Evolutionary conservation across 1,140 invertebrate genomes (phyloP).

Genomic region (Paracyclopina nana): DNA sequence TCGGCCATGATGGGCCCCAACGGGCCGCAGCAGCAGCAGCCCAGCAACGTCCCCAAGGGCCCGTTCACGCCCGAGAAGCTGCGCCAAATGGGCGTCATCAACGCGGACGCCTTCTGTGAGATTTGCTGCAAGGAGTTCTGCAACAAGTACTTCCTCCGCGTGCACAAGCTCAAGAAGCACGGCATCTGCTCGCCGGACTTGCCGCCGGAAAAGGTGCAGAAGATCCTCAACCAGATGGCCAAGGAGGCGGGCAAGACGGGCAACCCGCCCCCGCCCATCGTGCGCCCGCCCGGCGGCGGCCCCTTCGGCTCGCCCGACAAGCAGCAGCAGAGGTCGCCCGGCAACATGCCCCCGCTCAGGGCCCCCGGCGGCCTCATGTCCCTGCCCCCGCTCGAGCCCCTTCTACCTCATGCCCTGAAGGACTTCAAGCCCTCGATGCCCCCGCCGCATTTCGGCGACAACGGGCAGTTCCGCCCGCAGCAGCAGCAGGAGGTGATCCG

Average conservation of each 20-base stretch:
- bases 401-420: not conserved
- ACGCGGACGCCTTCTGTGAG: conserved; percentile 75
- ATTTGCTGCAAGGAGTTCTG: conserved; percentile 86
- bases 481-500: conserved; percentile 4
- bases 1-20: not conserved
- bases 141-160: conserved; percentile 80
- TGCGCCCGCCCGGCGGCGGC: not conserved
- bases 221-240: conserved; percentile 37
- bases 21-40: too few species aligned
- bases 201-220: conserved; percentile 39
- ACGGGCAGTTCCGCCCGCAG: not conserved
- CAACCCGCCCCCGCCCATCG: conserved; percentile 21
- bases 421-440: not conserved
- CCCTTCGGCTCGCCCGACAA: not conserved
- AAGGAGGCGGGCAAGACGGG: conserved; percentile 28
- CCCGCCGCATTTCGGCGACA: conserved; percentile 33
- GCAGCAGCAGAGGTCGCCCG: not conserved
- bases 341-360: not conserved
- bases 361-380: not conserved
- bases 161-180: conserved; percentile 56
- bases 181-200: conserved; percentile 27
- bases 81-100: conserved; percentile 51
- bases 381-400: conserved; percentile 3
- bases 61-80: conserved; percentile 43
- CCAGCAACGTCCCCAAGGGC: too few species aligned